phyloP scores from a whole-genome alignment of 2,888 invertebrate species.

The Cephalotes varians region DNA sequence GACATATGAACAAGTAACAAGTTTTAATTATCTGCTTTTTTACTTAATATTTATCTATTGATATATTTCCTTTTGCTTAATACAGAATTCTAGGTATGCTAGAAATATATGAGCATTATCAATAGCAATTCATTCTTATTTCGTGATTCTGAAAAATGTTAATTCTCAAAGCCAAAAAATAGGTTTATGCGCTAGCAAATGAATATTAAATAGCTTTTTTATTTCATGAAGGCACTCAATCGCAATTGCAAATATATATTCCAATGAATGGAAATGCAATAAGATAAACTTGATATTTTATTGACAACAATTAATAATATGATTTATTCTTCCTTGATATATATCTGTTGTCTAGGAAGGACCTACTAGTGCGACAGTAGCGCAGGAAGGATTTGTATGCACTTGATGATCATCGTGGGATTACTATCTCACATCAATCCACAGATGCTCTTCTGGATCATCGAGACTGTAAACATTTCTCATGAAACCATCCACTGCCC shows the following conservation, averaged over 20 bases:
- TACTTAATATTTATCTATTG: not conserved
- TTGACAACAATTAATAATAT: not conserved
- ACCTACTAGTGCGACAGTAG: slow-evolving; percentile 78
- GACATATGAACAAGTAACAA: not conserved
- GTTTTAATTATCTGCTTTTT: slow-evolving; percentile 16
- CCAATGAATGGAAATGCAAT: not conserved
- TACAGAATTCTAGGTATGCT: not conserved
- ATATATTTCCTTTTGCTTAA: not conserved
- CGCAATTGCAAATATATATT: not conserved
- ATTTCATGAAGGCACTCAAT: not conserved
- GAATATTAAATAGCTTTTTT: slow-evolving; percentile 23
- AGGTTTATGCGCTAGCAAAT: not conserved
- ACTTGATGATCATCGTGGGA: slow-evolving; percentile 83
- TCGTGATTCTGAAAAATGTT: not conserved
- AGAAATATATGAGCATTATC: not conserved
- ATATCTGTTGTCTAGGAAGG: slow-evolving; percentile 76
- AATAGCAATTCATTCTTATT: not conserved
- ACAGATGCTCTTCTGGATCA: slow-evolving; percentile 81
- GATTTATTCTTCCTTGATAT: slow-evolving; percentile 12
- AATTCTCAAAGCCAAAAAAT: not conserved
- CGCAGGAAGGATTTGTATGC: slow-evolving; percentile 83
- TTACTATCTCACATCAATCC: slow-evolving; percentile 78
- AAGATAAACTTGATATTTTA: not conserved
- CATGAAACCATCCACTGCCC: slow-evolving; percentile 83
- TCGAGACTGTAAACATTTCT: slow-evolving; percentile 82